Evolutionary conservation across 2,113 vertebrate genomes (phyloP).

Genomic region (rabbit (Oryctolagus cuniculus)): mOryCun1.1 NC_091433.1:156329501-156330000

Average conservation of each 20-base stretch:
- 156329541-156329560: conserved; percentile 52
- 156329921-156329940: neutral
- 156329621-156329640: conserved; percentile 68
- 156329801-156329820: neutral
- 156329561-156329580: conserved; percentile 42
- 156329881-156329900: neutral
- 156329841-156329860: neutral
- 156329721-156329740: neutral
- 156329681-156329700: conserved; percentile 40
- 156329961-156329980: neutral
- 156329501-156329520: conserved; percentile 65
- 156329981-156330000: neutral
- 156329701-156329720: conserved; percentile 29
- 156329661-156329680: conserved; percentile 60
- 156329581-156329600: conserved; percentile 15
- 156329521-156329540: conserved; percentile 19
- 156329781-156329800: neutral
- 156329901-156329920: neutral
- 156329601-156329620: conserved; percentile 64
- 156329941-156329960: neutral
- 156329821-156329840: neutral
- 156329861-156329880: neutral
- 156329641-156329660: conserved; percentile 42
- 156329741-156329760: neutral
- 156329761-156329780: conserved; percentile 48